Percentiles rank a stretch among this genome's conserved stretches.
These are phyloP conservation scores for Clangula hyemalis DNA, from an alignment of 2,797 vertebrate species.

Conservation along the genomic window DNA sequence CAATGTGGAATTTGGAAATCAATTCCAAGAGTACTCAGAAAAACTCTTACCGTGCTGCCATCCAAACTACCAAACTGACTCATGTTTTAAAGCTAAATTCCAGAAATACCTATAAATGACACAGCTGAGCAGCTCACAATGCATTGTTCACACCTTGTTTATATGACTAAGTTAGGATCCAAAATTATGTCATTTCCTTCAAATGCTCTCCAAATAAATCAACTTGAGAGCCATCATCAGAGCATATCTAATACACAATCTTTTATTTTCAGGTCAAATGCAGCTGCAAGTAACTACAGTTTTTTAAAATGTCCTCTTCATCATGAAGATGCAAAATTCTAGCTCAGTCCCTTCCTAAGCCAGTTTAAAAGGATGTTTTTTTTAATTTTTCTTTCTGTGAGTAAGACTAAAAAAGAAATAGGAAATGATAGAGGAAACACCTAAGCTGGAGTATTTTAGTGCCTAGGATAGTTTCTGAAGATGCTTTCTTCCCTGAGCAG, in stretches of 20 bases:
- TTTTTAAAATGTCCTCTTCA: background rate
- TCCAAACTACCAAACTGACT: constrained; percentile 7
- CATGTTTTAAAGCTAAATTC: constrained; percentile 39
- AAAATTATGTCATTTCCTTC: constrained; percentile 1
- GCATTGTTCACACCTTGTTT: constrained; percentile 4
- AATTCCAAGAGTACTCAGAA: background rate
- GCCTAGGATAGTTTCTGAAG: background rate
- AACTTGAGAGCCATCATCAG: background rate
- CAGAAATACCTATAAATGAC: constrained; percentile 16
- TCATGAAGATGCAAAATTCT: background rate
- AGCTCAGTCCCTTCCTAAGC: background rate
- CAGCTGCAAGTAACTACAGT: background rate
- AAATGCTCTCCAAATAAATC: background rate
- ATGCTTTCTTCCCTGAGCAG: background rate
- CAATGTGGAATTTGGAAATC: background rate
- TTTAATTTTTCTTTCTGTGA: background rate
- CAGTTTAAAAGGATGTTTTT: background rate
- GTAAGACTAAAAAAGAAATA: background rate
- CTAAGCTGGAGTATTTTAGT: background rate
- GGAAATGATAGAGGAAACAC: background rate
- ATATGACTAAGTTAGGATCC: background rate
- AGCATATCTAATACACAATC: background rate
- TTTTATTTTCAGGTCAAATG: background rate
- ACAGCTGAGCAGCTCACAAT: background rate
- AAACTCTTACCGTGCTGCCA: background rate